Evolutionary conservation across 2,888 invertebrate genomes (phyloP).

Genomic region (Drosophila formosana): DNA sequence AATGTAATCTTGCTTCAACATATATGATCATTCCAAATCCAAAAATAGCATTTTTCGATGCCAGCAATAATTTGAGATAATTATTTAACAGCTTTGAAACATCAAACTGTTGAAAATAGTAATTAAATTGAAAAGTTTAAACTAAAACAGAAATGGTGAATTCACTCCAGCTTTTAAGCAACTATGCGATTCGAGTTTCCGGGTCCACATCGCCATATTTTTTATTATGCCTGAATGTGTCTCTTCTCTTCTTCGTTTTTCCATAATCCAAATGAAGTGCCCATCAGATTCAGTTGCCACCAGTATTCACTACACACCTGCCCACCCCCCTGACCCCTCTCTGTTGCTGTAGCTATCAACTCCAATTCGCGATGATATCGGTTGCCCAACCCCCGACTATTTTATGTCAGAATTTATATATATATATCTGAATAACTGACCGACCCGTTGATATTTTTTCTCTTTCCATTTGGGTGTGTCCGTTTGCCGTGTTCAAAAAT

Average conservation of each 20-base stretch:
- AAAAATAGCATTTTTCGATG: too few relatives aligned
- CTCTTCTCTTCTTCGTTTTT: not conserved
- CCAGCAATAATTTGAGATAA: too few relatives aligned
- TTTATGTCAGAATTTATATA: constrained; percentile 32
- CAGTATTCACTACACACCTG: constrained; percentile 3
- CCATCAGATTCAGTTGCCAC: constrained; percentile 54
- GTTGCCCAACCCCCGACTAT: constrained; percentile 28
- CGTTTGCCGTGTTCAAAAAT: constrained; percentile 62
- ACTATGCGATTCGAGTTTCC: not conserved
- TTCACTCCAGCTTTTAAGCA: not conserved
- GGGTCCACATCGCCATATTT: constrained; percentile 1
- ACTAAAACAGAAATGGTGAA: not conserved
- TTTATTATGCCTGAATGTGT: constrained; percentile 9
- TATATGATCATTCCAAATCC: too few relatives aligned
- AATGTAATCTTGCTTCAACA: too few relatives aligned
- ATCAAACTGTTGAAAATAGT: too few relatives aligned
- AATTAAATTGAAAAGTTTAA: too few relatives aligned
- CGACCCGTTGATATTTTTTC: constrained; percentile 19
- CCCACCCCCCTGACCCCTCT: not conserved
- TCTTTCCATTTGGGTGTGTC: constrained; percentile 62
- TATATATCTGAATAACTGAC: constrained; percentile 30
- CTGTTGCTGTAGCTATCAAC: constrained; percentile 16
- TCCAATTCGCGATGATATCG: constrained; percentile 44
- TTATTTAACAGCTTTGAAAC: too few relatives aligned
- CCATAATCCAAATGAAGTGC: constrained; percentile 49